These are phyloP conservation scores for Microcebus lehilahytsara DNA, from an alignment of 2,113 vertebrate genomes.

Conservation along the genomic window DNA sequence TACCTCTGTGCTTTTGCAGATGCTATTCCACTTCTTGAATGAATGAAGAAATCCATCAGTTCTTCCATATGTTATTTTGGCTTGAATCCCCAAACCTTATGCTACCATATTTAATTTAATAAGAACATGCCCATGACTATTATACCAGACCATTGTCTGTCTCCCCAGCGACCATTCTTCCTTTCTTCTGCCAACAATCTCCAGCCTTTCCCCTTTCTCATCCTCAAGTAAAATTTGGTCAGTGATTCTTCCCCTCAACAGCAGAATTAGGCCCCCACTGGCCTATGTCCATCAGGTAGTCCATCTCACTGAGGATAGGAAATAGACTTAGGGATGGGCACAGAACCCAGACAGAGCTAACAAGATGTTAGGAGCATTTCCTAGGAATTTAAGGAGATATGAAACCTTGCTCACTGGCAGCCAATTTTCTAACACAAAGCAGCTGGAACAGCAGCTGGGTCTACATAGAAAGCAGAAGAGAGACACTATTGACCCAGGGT, in stretches of 20 bases:
- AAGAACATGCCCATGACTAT: conserved; percentile 19
- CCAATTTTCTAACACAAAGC: not conserved
- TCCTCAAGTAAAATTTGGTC: not conserved
- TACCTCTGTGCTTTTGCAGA: conserved; percentile 69
- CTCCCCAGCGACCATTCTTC: not conserved
- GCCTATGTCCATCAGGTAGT: not conserved
- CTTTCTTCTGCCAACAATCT: not conserved
- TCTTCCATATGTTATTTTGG: conserved; percentile 73
- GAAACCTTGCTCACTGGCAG: not conserved
- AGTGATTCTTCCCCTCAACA: not conserved
- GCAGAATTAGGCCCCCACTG: not conserved
- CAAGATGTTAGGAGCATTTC: not conserved
- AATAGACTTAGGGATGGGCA: not conserved
- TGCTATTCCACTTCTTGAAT: conserved; percentile 65
- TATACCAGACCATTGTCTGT: not conserved
- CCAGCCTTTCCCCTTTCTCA: not conserved
- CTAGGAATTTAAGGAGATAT: not conserved
- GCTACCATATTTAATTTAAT: conserved; percentile 63
- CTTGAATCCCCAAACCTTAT: conserved; percentile 64
- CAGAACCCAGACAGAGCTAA: not conserved
- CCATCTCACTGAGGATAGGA: not conserved
- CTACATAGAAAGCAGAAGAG: not conserved
- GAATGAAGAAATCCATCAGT: conserved; percentile 68
- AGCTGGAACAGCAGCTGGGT: not conserved
- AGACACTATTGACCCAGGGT: not conserved